Base-by-base conservation (phyloP, 2,113 vertebrate species). In the Poeciliopsis occidentalis region DNA sequence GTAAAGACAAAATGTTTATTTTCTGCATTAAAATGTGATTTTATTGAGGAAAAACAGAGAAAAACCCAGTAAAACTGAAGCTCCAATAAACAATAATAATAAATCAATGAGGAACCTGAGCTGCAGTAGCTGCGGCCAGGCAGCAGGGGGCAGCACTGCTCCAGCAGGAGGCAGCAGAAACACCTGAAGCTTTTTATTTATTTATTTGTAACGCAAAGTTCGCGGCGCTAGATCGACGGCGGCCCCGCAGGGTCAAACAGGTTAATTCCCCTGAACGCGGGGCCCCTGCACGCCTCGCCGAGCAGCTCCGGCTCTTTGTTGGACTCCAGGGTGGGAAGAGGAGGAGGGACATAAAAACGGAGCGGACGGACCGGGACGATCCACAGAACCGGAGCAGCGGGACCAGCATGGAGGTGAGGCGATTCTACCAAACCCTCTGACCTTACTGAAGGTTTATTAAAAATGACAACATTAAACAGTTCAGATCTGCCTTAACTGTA, bases 251-350 rank as follows among this genome's bases (percentile, higher is more conserved):
- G 19, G 54, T 24, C 10, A 1, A 26, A 1, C 60, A 54, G 76
- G 69, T 73, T 32, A 39, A 71, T 63, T 0, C 75, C 76, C 84
- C 82, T 82, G 75, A 82, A 10, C 71, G 32, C n/a, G 22, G 76
- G 78, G 83, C 85, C 85, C 85, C 82, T 71, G 66, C 69, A 75
- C 62, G 88, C 88, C 76, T 85, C 85, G 34, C 78, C 83, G 82
- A 81, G 83, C 85, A 76, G 78, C 76, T 54, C 60, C 37, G 4
- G 19, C 47, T 63, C 67, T 85, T 87, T 89, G 85, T 85, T 81
- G 26, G 63, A 8, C 51, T 69, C 41, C 10, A 10, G 19, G 75
- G 66, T 4, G 57, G 30, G 41, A 34, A 64, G 15, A 60, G 67
- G 15, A 60, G 15, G 32, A 8, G 47, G 67, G 60, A 47, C 31